Base-by-base conservation (phyloP, 2,113 vertebrate species). In the Gavialis gangeticus region DNA sequence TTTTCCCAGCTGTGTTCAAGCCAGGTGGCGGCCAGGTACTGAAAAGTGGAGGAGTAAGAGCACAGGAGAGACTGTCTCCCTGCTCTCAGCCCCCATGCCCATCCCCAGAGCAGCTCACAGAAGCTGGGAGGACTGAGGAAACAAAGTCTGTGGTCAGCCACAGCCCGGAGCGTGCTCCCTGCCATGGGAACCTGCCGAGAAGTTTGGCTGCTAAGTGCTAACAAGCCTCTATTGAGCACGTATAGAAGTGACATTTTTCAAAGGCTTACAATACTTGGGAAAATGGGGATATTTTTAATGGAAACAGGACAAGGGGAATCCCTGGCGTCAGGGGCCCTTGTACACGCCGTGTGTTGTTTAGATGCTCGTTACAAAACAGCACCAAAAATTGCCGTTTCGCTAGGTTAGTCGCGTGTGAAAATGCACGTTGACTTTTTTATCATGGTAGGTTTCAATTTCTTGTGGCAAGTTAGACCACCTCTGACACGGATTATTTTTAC, bases 101-200 rank as follows among this genome's bases (percentile, higher is more conserved):
- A 46, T 46, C 46, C 8, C 46, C 12, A 9, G 16, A 28, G 63
- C 25, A 28, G 63, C 63, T 54, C n/a, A 27, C 34, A 82, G 30
- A 85, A 85, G 84, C 0, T 0, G 13, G 27, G 37, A 89, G 25
- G 25, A 2, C 19, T 0, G 0, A 25, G n/a, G 79, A 46, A 9
- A 46, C 25, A 28, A 34, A 30, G 37, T 10, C 79, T 28, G 18
- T 16, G n/a, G 71, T 64, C 2, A 56, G n/a, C 7, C 83, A 37
- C 2, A 1, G 79, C n/a, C 57, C 56, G 54, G 19, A 76, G 37
- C 0, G 0, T 0, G 1, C 18, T 57, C 75, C 77, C 46, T 22
- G 24, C 18, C 14, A 27, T 0, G 1, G 37, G 10, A 13, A 7
- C 2, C 3, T 5, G 7, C 22, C 0, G 0, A 27, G 87, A 87